Evolutionary conservation across 2,888 invertebrate species (phyloP), one percentile per base, ranked within the genome.

Genomic region (Antitype chi): DNA sequence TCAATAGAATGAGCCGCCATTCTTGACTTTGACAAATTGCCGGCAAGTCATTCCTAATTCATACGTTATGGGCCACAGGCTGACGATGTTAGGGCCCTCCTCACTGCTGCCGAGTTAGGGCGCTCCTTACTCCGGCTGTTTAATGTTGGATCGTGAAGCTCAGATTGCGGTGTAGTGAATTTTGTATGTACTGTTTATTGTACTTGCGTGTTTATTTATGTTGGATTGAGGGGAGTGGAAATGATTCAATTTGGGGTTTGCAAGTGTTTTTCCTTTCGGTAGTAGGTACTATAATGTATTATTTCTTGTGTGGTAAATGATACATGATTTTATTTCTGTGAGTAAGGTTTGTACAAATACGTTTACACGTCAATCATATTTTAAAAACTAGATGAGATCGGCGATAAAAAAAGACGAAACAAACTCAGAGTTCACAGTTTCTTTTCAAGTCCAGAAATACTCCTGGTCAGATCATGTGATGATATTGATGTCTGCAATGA

Each of bases 1-100:
- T 75, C 64, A 68, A 59, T 47, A 76, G 80, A 82, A 87, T 77
- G 78, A 87, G 73, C 52, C 68, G 74, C 70, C 79, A 70, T 49
- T 15, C 32, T 64, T 72, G 87, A 87, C 83, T 66, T 67, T 85
- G 87, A 87, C 88, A 88, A 83, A 88, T 88, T 80, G 78, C 64
- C 63, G 71, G 23, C 72, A 59, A 76, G 76, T 82, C 77, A 76
- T 87, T 81, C 69, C 49, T 88, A 80, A 86, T 86, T 88, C 87
- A 85, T 78, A 82, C 64, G 76, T 53, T 76, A 70, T 69, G 73
- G 76, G 66, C 62, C 75, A 59, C 73, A 13, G 69, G 79, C 63
- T 71, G 75, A 67, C 85, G 69, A 47, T 60, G 62, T 66, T 23
- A 60, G 69, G 49, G 49, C 38, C 49, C 43, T 52, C 23, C 55